Conservation (phyloP, 2,797 vertebrate species). For the Melanotaenia nigrans region DNA sequence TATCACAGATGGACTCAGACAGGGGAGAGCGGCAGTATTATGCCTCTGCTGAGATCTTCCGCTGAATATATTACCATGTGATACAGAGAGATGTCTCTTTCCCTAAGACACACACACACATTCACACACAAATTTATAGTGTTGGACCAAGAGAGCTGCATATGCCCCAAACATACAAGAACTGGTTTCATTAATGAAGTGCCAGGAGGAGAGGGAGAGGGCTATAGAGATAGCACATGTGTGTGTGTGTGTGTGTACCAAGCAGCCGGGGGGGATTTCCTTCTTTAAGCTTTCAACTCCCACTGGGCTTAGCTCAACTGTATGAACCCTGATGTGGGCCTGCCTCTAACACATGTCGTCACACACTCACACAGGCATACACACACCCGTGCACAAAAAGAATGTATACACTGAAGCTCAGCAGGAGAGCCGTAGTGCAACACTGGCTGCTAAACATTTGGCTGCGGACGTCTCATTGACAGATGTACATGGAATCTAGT, state of each 20-base stretch:
- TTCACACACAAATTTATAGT: constrained; percentile 52
- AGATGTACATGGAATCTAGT: constrained; percentile 72
- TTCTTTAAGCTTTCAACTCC: constrained; percentile 86
- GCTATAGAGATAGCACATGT: constrained; percentile 10
- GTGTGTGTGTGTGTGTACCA: constrained; percentile 13
- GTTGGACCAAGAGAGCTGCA: constrained; percentile 78
- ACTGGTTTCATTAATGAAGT: constrained; percentile 86
- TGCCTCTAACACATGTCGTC: constrained; percentile 78
- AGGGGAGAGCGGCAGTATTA: constrained; percentile 76
- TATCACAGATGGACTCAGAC: constrained; percentile 81
- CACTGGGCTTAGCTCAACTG: constrained; percentile 79
- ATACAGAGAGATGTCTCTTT: constrained; percentile 79
- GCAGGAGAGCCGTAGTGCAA: constrained; percentile 59
- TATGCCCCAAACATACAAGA: constrained; percentile 83
- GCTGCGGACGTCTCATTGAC: constrained; percentile 68
- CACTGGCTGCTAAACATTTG: constrained; percentile 74
- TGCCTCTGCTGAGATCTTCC: constrained; percentile 77
- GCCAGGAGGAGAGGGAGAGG: constrained; percentile 75
- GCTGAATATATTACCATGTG: constrained; percentile 83
- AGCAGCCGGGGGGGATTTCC: constrained; percentile 82
- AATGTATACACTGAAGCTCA: constrained; percentile 66
- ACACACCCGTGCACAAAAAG: constrained; percentile 30
- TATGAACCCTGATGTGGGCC: constrained; percentile 81
- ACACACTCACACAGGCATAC: constrained; percentile 46
- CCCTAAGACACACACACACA: constrained; percentile 60